Percentiles rank a stretch among this genome's conserved stretches.
Conservation (phyloP, 2,888 invertebrate species). For the Aromia moschata region DNA sequence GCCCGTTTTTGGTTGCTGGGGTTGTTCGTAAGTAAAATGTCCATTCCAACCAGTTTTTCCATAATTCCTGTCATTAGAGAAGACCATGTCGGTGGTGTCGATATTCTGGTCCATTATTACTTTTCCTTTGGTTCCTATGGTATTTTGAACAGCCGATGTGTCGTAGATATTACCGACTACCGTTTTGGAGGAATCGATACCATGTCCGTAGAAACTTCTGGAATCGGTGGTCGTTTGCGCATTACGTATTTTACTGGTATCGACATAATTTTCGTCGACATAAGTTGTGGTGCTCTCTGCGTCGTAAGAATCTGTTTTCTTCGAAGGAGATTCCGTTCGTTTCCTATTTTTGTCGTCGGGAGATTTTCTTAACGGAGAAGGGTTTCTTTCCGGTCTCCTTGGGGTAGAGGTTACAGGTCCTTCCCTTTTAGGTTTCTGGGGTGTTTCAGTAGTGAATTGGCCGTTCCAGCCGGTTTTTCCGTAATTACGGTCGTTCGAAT, state of each 20-base stretch:
- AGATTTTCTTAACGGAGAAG: conserved; percentile 15
- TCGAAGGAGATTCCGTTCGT: conserved; percentile 8
- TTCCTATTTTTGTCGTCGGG: neutral
- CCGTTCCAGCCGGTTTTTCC: conserved; percentile 61
- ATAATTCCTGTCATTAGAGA: conserved; percentile 59
- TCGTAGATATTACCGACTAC: conserved; percentile 58
- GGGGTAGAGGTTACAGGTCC: conserved; percentile 29
- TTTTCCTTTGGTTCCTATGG: conserved; percentile 60
- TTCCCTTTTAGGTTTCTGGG: conserved; percentile 31
- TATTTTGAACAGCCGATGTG: conserved; percentile 58
- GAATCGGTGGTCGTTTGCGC: conserved; percentile 51
- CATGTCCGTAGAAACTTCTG: conserved; percentile 57
- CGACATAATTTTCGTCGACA: conserved; percentile 53
- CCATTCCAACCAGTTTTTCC: conserved; percentile 63
- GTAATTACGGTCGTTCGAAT: conserved; percentile 57
- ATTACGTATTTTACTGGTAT: conserved; percentile 49
- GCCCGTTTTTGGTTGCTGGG: conserved; percentile 29
- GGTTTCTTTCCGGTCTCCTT: conserved; percentile 19
- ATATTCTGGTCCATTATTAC: conserved; percentile 64
- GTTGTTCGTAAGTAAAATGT: conserved; percentile 56
- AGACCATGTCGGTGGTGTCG: conserved; percentile 60
- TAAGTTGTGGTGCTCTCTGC: conserved; percentile 32
- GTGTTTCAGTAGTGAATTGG: conserved; percentile 54
- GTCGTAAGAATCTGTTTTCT: conserved; percentile 3
- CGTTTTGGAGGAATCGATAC: conserved; percentile 52